Base-by-base conservation (phyloP, 2,797 vertebrate genomes). In the Chrosomus eos region DNA sequence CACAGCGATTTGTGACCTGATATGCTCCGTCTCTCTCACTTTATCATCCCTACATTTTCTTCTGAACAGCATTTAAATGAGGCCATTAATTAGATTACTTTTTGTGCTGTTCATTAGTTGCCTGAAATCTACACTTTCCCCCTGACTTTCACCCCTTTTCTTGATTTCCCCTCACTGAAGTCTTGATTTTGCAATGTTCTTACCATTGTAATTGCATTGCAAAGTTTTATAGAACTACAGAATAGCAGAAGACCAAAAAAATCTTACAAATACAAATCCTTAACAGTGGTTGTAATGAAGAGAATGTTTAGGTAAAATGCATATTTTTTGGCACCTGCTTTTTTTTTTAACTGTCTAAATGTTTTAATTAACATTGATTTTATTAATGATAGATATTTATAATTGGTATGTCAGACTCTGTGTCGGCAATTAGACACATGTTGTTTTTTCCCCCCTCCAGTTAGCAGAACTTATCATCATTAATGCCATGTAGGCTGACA, bases 1-100 rank as follows among this genome's bases (percentile, higher is more conserved):
- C 43, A 68, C 85, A 67, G 87, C 82, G 72, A 79, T 53, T 38
- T 51, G n/a, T 40, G 71, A 85, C 64, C 53, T 68, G 31, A 67
- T 51, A 38, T 6, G 31, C 31, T 79, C 33, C 79, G 18, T 67
- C 43, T 55, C 21, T 68, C 45, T 68, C 19, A 36, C 58, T 74
- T n/a, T 64, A 55, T 78, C 64, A 72, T 66, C 18, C 38, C 53
- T 64, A 3, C 45, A n/a, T 43, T 53, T 71, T 31, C 79, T 33
- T 55, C 40, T 18, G 21, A 45, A 82, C 53, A 48, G 53, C 26
- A 7, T 81, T 81, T 74, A 82, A 74, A 66, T 21, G 43, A 66
- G 51, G 81, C 45, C 45, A 75, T 48, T 68, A 66, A 75, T 83
- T 51, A 67, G 23, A 53, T 45, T 67, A 51, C 31, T 53, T 40